Evolutionary conservation across 2,113 vertebrate genomes (phyloP).

Genomic region (Circaetus gallicus): DNA sequence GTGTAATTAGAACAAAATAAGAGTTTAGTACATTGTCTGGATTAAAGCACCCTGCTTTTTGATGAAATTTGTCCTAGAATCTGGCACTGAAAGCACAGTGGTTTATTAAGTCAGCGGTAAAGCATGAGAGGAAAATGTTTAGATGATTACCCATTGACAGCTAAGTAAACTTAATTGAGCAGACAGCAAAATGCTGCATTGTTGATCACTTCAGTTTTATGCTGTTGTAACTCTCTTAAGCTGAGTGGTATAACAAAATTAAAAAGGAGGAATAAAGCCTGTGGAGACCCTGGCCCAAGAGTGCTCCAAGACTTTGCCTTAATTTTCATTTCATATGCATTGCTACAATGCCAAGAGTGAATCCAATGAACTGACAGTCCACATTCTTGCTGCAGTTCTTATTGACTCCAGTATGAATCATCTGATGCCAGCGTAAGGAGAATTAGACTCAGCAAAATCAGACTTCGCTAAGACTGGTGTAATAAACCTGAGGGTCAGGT

Average conservation of each 20-base stretch:
- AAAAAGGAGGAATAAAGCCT: neutral
- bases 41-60: neutral
- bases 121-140: neutral
- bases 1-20: neutral
- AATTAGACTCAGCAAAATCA: neutral
- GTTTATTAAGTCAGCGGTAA: neutral
- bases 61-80: neutral
- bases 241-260: neutral
- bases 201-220: neutral
- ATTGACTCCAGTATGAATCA: neutral
- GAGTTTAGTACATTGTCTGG: neutral
- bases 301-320: neutral
- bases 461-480: neutral
- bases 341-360: neutral
- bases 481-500: neutral
- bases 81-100: neutral
- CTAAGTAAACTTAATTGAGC: neutral
- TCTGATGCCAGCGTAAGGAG: neutral
- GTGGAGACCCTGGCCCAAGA: neutral
- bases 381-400: neutral
- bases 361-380: neutral
- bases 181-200: neutral
- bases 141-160: neutral
- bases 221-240: neutral
- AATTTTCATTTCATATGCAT: neutral